Conservation (phyloP, 2,888 invertebrate species). For the Meteorus colon region DNA sequence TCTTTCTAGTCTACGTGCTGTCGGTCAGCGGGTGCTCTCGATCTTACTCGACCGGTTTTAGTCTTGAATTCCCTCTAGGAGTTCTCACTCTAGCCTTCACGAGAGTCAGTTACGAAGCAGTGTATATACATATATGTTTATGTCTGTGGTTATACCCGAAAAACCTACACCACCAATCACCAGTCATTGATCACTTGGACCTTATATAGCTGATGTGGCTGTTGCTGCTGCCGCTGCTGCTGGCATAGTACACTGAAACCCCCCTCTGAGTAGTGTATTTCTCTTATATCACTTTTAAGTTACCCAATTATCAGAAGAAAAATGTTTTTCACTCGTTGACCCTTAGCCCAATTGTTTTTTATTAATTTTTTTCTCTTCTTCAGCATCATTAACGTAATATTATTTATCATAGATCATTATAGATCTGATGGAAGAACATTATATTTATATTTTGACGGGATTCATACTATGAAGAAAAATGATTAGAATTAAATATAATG, state of each 20-base stretch:
- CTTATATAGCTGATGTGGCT: background rate
- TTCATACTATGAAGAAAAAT: no score
- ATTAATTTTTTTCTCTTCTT: background rate
- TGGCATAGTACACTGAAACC: background rate
- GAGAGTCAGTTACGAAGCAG: background rate
- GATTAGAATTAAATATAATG: no score
- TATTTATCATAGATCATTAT: background rate
- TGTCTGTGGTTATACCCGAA: background rate
- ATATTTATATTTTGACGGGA: background rate
- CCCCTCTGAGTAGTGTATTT: slow-evolving; percentile 14
- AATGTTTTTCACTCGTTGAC: slow-evolving; percentile 13
- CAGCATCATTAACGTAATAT: background rate
- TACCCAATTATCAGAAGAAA: slow-evolving; percentile 14
- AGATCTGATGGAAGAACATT: background rate
- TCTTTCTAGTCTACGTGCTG: slow-evolving; percentile 34
- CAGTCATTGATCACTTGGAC: slow-evolving; percentile 9
- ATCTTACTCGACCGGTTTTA: slow-evolving; percentile 72
- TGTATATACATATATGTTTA: background rate
- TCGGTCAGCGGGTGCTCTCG: slow-evolving; percentile 58
- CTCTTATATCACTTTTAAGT: background rate
- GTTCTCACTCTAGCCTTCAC: slow-evolving; percentile 65
- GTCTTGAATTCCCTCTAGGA: slow-evolving; percentile 70
- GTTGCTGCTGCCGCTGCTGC: background rate
- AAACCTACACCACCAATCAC: slow-evolving; percentile 15
- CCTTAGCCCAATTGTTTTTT: slow-evolving; percentile 1